Percentiles rank a stretch among this genome's conserved stretches.
phyloP scores from a whole-genome alignment of 2,888 invertebrate species.

The Cephus pulcher region DNA sequence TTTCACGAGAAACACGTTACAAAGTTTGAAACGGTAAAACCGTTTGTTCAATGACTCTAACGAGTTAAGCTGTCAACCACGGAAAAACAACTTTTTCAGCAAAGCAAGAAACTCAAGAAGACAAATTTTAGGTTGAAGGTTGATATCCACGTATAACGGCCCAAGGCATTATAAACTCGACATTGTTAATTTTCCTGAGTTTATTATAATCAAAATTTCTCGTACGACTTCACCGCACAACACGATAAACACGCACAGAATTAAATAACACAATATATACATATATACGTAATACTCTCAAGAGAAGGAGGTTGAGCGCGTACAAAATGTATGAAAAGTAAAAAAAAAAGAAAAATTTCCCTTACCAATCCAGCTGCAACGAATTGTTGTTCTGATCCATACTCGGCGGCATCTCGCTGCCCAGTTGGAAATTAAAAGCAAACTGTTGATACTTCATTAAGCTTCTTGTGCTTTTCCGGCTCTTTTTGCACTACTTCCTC shows the following conservation, averaged over 20 bases:
- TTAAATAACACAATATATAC: background rate
- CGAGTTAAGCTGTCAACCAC: background rate
- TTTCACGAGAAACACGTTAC: background rate
- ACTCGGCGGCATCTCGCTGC: conserved; percentile 22
- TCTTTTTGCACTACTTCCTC: background rate
- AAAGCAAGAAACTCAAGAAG: background rate
- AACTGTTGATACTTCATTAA: conserved; percentile 22
- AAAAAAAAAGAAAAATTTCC: background rate
- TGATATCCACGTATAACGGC: background rate
- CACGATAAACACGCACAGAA: background rate
- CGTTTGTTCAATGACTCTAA: background rate
- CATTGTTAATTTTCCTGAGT: background rate
- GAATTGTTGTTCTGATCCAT: conserved; percentile 37
- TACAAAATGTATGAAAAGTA: background rate
- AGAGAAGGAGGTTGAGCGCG: background rate
- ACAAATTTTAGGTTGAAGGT: background rate
- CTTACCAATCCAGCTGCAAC: conserved; percentile 37
- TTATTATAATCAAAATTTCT: background rate
- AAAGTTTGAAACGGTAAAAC: background rate
- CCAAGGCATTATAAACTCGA: background rate
- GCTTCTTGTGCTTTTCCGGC: background rate
- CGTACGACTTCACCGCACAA: no score
- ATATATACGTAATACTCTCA: background rate
- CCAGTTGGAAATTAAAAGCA: conserved; percentile 36
- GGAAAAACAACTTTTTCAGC: background rate